phyloP scores from a whole-genome alignment of 1,140 invertebrate species.

The Listronotus bonariensis region DNA sequence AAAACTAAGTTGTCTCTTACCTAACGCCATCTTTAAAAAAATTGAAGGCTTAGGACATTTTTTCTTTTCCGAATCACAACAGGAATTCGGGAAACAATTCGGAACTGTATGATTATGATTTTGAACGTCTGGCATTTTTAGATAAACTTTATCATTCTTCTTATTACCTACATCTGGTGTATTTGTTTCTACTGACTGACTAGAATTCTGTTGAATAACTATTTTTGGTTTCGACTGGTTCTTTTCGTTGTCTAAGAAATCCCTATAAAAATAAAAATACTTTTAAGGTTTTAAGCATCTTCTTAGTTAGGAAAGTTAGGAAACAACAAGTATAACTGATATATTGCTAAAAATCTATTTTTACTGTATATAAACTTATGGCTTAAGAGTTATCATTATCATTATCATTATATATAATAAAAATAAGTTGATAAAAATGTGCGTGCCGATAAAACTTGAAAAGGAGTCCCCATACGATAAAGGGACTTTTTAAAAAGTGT shows the following conservation, averaged over 20 bases:
- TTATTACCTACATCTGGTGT: neutral
- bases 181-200: neutral
- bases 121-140: neutral
- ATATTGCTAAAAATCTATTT: too few relatives aligned
- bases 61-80: conserved; percentile 23
- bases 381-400: too few relatives aligned
- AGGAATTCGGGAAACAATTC: neutral
- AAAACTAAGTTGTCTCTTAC: neutral
- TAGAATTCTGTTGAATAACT: too few relatives aligned
- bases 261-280: neutral
- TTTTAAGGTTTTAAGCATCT: too few relatives aligned
- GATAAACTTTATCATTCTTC: neutral
- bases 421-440: too few relatives aligned
- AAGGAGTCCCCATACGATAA: too few relatives aligned
- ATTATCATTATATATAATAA: too few relatives aligned
- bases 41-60: conserved; percentile 59
- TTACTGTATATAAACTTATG: too few relatives aligned
- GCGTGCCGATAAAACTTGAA: too few relatives aligned
- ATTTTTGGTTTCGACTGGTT: neutral
- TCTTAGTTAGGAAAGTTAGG: too few relatives aligned
- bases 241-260: conserved; percentile 7
- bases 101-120: neutral
- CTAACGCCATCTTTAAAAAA: conserved; percentile 68
- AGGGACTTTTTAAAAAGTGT: too few relatives aligned
- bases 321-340: too few relatives aligned